phyloP scores from a whole-genome alignment of 1,140 invertebrate species.

The Rhizoglyphus robini region DNA sequence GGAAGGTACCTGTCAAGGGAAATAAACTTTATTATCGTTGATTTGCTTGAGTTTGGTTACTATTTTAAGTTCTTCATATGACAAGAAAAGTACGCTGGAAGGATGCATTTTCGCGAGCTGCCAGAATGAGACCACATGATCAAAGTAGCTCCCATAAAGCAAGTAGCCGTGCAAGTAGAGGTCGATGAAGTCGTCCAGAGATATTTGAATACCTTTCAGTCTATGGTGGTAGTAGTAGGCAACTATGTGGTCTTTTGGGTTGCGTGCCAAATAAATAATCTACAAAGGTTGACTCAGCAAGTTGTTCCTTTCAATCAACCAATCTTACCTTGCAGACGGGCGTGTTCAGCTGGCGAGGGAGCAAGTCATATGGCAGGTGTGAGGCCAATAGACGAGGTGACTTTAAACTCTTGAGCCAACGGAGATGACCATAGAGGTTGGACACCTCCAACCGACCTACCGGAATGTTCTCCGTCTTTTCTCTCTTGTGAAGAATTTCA shows the following conservation, averaged over 20 bases:
- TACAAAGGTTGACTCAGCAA: slow-evolving; percentile 35
- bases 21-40: no score
- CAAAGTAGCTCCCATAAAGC: slow-evolving; percentile 40
- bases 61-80: slow-evolving; percentile 39
- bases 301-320: not conserved
- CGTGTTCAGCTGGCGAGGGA: slow-evolving; percentile 27
- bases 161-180: slow-evolving; percentile 30
- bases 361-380: slow-evolving; percentile 30
- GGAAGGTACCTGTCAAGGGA: slow-evolving; percentile 31
- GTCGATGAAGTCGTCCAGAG: slow-evolving; percentile 31
- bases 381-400: slow-evolving; percentile 27
- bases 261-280: slow-evolving; percentile 76
- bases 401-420: slow-evolving; percentile 19
- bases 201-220: slow-evolving; percentile 26
- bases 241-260: slow-evolving; percentile 84
- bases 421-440: slow-evolving; percentile 22
- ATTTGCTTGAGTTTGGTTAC: not conserved
- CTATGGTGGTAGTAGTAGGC: slow-evolving; percentile 75
- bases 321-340: not conserved
- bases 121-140: slow-evolving; percentile 40
- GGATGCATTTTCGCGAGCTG: slow-evolving; percentile 29
- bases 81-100: slow-evolving; percentile 38
- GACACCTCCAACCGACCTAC: slow-evolving; percentile 26
- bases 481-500: not conserved
- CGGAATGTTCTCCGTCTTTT: not conserved